phyloP scores from a whole-genome alignment of 2,888 invertebrate species.

The Coremacera marginata region DNA sequence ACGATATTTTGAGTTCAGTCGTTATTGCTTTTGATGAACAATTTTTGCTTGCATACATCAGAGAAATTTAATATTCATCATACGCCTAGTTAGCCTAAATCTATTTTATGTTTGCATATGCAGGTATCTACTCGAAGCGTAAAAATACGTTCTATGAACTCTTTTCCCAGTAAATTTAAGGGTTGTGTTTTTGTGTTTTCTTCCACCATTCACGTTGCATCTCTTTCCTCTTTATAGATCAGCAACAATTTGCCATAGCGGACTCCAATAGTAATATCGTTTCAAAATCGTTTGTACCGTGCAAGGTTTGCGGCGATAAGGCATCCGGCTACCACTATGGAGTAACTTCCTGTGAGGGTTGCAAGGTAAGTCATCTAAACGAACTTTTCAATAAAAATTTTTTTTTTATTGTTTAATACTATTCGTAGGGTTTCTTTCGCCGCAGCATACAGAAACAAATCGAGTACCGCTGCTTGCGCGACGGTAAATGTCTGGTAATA shows the following conservation, averaged over 20 bases:
- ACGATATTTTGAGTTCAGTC: no score
- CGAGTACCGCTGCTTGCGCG: constrained; percentile 92
- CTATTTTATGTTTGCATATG: no score
- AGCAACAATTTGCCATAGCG: constrained; percentile 80
- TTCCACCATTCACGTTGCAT: background rate
- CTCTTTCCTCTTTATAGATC: constrained; percentile 71
- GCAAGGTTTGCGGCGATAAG: constrained; percentile 97
- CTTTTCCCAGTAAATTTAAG: no score
- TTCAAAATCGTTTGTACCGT: constrained; percentile 90
- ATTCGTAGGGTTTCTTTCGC: constrained; percentile 90
- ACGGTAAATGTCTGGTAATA: constrained; percentile 94
- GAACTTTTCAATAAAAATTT: background rate
- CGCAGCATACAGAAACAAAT: constrained; percentile 97
- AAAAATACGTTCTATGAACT: no score
- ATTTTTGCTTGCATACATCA: no score
- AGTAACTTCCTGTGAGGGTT: constrained; percentile 97
- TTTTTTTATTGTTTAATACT: background rate
- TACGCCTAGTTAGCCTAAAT: no score
- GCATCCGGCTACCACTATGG: constrained; percentile 95
- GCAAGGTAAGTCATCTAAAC: constrained; percentile 80
- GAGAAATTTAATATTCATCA: no score
- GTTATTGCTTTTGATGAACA: no score
- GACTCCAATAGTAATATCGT: constrained; percentile 85
- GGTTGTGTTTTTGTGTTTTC: background rate
- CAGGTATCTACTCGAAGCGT: no score